Evolutionary conservation across 2,113 vertebrate species (phyloP).

Genomic region (Phrynosoma platyrhinos): DNA sequence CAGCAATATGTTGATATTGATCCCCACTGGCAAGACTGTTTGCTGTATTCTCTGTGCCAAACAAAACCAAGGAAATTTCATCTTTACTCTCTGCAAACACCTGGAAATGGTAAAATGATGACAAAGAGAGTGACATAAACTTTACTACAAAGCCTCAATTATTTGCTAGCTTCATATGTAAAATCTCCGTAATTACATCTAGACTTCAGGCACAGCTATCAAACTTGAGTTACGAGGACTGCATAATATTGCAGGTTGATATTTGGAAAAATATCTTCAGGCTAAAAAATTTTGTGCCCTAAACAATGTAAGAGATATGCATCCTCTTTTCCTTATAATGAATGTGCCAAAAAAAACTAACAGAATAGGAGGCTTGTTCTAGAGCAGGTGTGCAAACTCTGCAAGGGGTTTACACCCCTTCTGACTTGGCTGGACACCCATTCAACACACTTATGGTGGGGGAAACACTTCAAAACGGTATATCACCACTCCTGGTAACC

Average conservation of each 20-base stretch:
- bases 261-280: conserved; percentile 9
- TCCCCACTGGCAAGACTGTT: conserved; percentile 81
- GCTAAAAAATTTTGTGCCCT: background rate
- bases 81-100: conserved; percentile 95
- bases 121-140: background rate
- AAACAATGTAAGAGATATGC: too few relatives aligned
- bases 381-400: background rate
- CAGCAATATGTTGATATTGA: conserved; percentile 92
- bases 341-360: background rate
- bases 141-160: background rate
- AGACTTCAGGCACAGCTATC: background rate
- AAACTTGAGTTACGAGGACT: background rate
- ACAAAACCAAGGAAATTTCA: conserved; percentile 90
- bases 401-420: too few relatives aligned
- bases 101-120: conserved; percentile 69
- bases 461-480: too few relatives aligned
- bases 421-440: too few relatives aligned
- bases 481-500: too few relatives aligned
- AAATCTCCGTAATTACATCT: background rate
- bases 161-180: background rate
- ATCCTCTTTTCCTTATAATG: too few relatives aligned
- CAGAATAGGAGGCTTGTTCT: background rate
- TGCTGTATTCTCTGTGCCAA: conserved; percentile 87
- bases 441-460: too few relatives aligned
- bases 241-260: background rate